Evolutionary conservation across 2,113 vertebrate species (phyloP).

Genomic region (Cathartes aura): DNA sequence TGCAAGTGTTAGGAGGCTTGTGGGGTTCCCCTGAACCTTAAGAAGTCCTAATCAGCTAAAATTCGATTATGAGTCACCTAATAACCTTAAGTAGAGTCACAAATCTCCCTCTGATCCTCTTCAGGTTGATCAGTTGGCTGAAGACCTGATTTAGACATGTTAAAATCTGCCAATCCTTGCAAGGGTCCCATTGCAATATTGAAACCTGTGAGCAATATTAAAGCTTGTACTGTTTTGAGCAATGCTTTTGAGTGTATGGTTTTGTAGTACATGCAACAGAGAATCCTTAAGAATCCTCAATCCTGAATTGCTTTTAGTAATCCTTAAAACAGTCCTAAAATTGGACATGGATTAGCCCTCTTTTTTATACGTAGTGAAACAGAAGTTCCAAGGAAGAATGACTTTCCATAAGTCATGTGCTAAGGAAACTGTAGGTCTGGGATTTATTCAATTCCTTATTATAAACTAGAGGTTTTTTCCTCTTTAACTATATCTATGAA

Average conservation of each 20-base stretch:
- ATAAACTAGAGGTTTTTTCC: not conserved
- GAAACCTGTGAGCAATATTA: not conserved
- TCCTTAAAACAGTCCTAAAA: not conserved
- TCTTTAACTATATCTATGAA: not conserved
- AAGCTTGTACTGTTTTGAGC: not conserved
- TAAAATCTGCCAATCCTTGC: not conserved
- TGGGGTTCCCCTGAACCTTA: not conserved
- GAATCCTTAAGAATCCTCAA: not conserved
- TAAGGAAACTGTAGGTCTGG: not conserved
- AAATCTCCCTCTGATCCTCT: constrained; percentile 23
- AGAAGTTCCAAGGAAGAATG: not conserved
- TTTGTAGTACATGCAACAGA: not conserved
- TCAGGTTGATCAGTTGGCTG: not conserved
- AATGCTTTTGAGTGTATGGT: not conserved
- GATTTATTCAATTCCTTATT: not conserved
- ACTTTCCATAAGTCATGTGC: not conserved
- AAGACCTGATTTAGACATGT: not conserved
- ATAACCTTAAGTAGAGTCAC: constrained; percentile 8
- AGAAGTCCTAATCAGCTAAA: constrained; percentile 22
- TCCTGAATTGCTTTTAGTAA: not conserved
- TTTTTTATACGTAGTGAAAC: not conserved
- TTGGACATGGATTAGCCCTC: not conserved
- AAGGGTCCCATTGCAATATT: not conserved
- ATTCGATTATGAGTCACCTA: constrained; percentile 24
- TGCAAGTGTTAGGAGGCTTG: not conserved